These are phyloP conservation scores for Shinisaurus crocodilurus DNA, from an alignment of 2,113 vertebrate genomes.

Conservation along the genomic window DNA sequence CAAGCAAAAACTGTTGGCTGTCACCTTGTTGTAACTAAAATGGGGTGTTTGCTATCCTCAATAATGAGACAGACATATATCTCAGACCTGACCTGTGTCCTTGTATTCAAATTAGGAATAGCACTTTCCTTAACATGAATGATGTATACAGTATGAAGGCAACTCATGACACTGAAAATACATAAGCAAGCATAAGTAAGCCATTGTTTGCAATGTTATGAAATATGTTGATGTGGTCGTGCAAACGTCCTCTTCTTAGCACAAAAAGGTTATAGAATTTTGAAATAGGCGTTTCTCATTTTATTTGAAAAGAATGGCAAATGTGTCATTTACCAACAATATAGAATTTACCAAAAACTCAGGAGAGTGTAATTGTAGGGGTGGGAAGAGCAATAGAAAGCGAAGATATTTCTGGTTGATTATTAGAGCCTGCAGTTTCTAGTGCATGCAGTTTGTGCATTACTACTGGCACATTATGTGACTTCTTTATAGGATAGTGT, in stretches of 20 bases:
- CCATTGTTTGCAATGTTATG: not conserved
- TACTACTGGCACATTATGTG: accelerated
- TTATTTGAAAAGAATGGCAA: not conserved
- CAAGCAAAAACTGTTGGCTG: not conserved
- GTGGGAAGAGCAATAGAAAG: not conserved
- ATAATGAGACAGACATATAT: not conserved
- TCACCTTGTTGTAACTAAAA: not conserved
- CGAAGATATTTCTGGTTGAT: not conserved
- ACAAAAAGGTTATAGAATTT: not conserved
- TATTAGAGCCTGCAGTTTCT: not conserved
- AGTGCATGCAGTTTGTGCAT: not conserved
- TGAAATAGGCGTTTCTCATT: not conserved
- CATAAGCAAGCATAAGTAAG: not conserved
- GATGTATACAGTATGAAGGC: not conserved
- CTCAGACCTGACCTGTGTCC: not conserved
- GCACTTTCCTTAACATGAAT: not conserved
- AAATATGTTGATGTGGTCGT: not conserved
- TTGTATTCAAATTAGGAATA: not conserved
- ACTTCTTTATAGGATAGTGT: not conserved
- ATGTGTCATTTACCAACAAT: not conserved
- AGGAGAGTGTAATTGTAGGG: not conserved
- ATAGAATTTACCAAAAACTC: not conserved
- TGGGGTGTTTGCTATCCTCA: not conserved
- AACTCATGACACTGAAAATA: not conserved
- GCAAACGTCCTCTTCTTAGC: not conserved